Conservation (phyloP, 2,797 vertebrate species). For the Phrynocephalus forsythii region DNA sequence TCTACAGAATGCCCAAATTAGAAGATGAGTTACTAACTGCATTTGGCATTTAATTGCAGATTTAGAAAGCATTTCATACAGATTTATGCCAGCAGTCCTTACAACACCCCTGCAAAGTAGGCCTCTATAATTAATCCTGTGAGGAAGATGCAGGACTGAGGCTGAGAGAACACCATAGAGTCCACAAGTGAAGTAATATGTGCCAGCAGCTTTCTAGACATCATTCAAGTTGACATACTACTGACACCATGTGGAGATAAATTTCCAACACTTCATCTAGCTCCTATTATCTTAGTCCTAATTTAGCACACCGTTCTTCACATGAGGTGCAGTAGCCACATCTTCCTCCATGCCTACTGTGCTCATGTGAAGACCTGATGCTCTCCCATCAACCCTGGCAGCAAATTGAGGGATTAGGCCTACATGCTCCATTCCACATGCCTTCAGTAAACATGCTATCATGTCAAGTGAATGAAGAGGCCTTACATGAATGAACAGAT, state of each 20-base stretch:
- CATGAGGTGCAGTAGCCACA: no score
- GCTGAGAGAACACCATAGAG: background rate
- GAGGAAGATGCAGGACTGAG: background rate
- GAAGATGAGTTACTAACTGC: background rate
- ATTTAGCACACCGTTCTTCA: no score
- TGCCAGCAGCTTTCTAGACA: background rate
- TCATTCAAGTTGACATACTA: background rate
- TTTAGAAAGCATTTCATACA: background rate
- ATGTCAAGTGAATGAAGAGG: no score
- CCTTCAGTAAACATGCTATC: no score
- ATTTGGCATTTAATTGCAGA: background rate
- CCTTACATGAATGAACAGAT: no score
- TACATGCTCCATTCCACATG: no score
- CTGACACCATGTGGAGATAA: background rate
- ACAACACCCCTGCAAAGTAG: background rate
- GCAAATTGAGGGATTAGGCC: no score
- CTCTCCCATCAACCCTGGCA: no score
- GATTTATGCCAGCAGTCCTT: background rate
- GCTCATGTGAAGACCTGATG: no score
- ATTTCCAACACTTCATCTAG: background rate
- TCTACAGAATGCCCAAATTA: background rate
- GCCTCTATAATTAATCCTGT: background rate
- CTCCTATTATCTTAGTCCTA: background rate
- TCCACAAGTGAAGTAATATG: background rate
- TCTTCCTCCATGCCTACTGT: no score